Percentiles rank a stretch among this genome's conserved stretches.
These are phyloP conservation scores for Cydia amplana DNA, from an alignment of 1,140 invertebrate species.

Conservation along the genomic window DNA sequence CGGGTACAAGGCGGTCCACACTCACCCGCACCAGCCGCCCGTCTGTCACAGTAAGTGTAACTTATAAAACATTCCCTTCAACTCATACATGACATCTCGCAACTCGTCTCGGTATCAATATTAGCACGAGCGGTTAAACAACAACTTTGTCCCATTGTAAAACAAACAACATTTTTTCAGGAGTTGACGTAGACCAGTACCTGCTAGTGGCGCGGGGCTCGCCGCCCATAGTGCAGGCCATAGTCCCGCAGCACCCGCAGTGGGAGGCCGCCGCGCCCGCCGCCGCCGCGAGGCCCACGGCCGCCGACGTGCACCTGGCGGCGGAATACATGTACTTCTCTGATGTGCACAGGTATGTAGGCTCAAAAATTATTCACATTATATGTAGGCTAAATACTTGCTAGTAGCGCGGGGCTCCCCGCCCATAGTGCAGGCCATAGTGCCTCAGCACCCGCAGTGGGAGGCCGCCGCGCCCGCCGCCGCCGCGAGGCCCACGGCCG, in stretches of 20 bases:
- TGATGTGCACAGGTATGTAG: constrained; percentile 82
- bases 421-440: constrained; percentile 53
- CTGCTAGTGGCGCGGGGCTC: constrained; percentile 60
- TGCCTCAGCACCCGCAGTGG: constrained; percentile 43
- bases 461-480: constrained; percentile 85
- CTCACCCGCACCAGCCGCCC: constrained; percentile 75
- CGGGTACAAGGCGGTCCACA: constrained; percentile 81
- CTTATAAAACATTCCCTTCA: no score
- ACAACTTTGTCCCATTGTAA: no score
- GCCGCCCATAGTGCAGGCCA: constrained; percentile 54
- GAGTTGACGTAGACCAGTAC: constrained; percentile 55
- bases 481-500: constrained; percentile 81
- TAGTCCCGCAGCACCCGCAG: constrained; percentile 43
- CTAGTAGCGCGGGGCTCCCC: constrained; percentile 61
- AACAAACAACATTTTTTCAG: no score
- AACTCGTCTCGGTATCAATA: no score
- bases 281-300: constrained; percentile 81
- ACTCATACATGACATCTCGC: no score
- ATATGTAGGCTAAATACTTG: no score
- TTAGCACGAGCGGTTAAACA: no score
- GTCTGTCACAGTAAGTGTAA: constrained; percentile 79
- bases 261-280: constrained; percentile 84
- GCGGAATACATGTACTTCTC: constrained; percentile 85
- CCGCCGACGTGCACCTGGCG: constrained; percentile 85
- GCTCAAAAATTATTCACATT: no score